A percentile compares a stretch with the other conserved stretches of the same genome.
These are phyloP conservation scores for Jacana jacana DNA, from an alignment of 2,113 vertebrate genomes.

Conservation along the genomic window DNA sequence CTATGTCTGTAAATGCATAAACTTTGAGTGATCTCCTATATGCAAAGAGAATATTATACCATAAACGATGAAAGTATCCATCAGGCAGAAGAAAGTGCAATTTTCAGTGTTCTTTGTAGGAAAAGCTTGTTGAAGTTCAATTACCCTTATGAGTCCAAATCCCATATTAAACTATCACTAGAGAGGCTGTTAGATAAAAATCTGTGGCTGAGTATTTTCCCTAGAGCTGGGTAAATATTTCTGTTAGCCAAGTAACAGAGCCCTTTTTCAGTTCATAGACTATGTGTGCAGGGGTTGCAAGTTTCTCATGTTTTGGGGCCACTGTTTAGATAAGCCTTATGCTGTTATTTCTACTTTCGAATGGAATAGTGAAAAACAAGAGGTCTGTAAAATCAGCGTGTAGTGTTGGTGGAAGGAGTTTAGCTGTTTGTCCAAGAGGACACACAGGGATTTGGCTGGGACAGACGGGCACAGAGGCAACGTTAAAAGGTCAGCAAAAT, in stretches of 20 bases:
- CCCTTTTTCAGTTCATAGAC: background rate
- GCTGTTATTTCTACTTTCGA: background rate
- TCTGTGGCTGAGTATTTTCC: constrained; percentile 28
- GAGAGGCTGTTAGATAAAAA: constrained; percentile 31
- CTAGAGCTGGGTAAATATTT: constrained; percentile 33
- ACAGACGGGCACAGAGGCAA: background rate
- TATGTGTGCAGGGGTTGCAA: background rate
- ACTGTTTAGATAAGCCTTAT: background rate
- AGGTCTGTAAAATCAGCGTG: background rate
- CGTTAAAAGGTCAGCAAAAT: background rate
- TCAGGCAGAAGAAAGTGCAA: background rate
- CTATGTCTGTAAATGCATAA: background rate
- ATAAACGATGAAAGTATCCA: background rate
- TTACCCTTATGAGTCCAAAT: background rate
- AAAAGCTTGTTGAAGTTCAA: background rate
- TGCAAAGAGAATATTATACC: background rate
- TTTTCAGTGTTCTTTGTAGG: background rate
- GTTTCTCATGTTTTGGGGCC: constrained; percentile 31
- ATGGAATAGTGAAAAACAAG: background rate
- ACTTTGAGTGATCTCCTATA: background rate
- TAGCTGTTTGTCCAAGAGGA: background rate
- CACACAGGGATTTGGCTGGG: background rate
- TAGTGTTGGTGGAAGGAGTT: background rate
- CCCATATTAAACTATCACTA: background rate
- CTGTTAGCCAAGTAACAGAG: background rate